phyloP scores from a whole-genome alignment of 2,797 vertebrate genomes.

The Microctenopoma stevenorrisi region DNA sequence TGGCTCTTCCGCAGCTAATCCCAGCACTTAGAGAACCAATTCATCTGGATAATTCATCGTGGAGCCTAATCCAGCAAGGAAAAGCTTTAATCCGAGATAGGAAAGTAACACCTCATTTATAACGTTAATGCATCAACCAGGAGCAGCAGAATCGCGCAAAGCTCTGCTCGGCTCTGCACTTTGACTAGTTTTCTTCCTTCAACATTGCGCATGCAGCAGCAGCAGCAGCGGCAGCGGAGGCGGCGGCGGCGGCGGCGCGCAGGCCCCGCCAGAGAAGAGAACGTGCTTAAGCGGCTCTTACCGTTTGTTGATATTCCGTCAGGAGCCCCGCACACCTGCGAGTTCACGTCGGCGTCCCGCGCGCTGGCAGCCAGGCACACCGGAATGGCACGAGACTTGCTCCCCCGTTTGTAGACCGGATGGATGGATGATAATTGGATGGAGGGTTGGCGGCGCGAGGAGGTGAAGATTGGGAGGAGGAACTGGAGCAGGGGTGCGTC shows the following conservation, averaged over 20 bases:
- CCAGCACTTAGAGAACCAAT: slow-evolving; percentile 37
- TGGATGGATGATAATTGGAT: slow-evolving; percentile 65
- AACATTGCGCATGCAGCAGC: slow-evolving; percentile 31
- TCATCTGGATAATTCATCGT: slow-evolving; percentile 34
- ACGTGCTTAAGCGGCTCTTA: slow-evolving; percentile 63
- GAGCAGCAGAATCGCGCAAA: slow-evolving; percentile 11
- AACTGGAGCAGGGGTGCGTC: not conserved
- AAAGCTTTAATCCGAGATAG: slow-evolving; percentile 28
- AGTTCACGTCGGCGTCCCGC: slow-evolving; percentile 50
- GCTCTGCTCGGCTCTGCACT: slow-evolving; percentile 6
- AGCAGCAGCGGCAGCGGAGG: no score
- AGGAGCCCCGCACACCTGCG: slow-evolving; percentile 66
- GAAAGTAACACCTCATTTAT: slow-evolving; percentile 35
- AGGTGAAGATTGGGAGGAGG: slow-evolving; percentile 31
- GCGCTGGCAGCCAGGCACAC: slow-evolving; percentile 39
- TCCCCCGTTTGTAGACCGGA: slow-evolving; percentile 36
- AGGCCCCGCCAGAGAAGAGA: slow-evolving; percentile 11
- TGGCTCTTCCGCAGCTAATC: slow-evolving; percentile 41
- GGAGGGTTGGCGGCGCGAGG: slow-evolving; percentile 29
- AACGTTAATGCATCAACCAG: slow-evolving; percentile 16
- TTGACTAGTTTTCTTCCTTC: slow-evolving; percentile 7
- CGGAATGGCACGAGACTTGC: slow-evolving; percentile 52
- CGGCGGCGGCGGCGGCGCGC: slow-evolving; percentile 2
- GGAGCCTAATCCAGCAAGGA: slow-evolving; percentile 39
- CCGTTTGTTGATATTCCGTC: slow-evolving; percentile 82